phyloP scores from a whole-genome alignment of 2,888 invertebrate species.

The Idaea biselata region DNA sequence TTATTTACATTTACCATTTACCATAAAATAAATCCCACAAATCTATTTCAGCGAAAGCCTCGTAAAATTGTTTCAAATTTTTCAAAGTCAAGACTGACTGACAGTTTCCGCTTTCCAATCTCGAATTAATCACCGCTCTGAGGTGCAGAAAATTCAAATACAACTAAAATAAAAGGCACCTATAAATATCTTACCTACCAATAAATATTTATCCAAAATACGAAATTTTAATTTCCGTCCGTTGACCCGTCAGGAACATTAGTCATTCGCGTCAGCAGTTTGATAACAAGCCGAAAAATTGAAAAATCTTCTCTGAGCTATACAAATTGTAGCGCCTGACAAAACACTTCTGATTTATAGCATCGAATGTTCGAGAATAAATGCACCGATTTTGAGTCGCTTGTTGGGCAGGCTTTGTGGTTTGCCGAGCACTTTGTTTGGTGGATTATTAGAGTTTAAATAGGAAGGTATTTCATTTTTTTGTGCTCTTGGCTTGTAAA shows the following conservation, averaged over 20 bases:
- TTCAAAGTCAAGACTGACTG: neutral
- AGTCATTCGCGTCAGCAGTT: constrained; percentile 20
- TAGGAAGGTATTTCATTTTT: too few relatives aligned
- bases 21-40: neutral
- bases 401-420: neutral
- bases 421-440: neutral
- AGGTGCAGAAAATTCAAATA: neutral
- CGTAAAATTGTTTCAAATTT: neutral
- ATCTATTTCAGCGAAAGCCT: neutral
- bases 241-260: constrained; percentile 18
- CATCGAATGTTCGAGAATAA: constrained; percentile 49
- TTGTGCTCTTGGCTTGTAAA: too few relatives aligned
- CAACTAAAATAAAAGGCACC: neutral
- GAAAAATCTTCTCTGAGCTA: constrained; percentile 42
- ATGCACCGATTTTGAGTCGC: constrained; percentile 43
- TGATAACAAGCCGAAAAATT: constrained; percentile 32
- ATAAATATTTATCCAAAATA: constrained; percentile 4
- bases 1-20: too few relatives aligned
- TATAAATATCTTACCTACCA: neutral
- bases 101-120: neutral
- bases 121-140: neutral
- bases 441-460: neutral
- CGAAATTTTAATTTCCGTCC: constrained; percentile 17
- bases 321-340: constrained; percentile 62
- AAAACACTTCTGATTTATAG: constrained; percentile 57